A percentile compares a stretch with the other conserved stretches of the same genome.
phyloP scores from a whole-genome alignment of 2,888 invertebrate species.

The Dasysyrphus albostriatus region DNA sequence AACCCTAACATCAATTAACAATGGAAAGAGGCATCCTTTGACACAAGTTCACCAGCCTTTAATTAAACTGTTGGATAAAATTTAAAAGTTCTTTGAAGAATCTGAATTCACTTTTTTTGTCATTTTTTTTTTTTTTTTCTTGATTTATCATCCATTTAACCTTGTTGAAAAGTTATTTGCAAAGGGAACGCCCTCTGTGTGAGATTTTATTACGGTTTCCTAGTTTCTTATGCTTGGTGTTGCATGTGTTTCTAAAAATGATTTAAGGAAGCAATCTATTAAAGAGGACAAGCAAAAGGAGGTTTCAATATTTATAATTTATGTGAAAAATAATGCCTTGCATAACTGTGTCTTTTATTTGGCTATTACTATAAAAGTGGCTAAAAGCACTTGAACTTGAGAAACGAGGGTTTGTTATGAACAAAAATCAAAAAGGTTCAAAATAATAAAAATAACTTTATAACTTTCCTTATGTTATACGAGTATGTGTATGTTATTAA shows the following conservation, averaged over 20 bases:
- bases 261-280: slow-evolving; percentile 5
- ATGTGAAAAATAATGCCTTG: background rate
- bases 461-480: no score
- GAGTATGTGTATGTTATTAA: no score
- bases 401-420: no score
- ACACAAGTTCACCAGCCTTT: background rate
- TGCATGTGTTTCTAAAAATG: slow-evolving; percentile 7
- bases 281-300: slow-evolving; percentile 1
- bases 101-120: background rate
- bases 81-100: background rate
- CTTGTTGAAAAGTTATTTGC: background rate
- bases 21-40: background rate
- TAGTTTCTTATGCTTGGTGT: background rate
- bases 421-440: no score
- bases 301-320: background rate
- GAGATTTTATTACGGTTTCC: background rate
- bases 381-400: no score
- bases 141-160: background rate
- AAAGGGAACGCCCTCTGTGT: background rate
- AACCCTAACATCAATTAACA: background rate
- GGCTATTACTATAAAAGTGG: background rate
- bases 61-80: background rate
- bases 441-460: no score
- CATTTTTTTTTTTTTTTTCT: background rate
- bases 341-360: background rate